Evolutionary conservation across 2,113 vertebrate genomes (phyloP), one percentile per base, ranked within the genome.

Genomic region (Lutjanus erythropterus): DNA sequence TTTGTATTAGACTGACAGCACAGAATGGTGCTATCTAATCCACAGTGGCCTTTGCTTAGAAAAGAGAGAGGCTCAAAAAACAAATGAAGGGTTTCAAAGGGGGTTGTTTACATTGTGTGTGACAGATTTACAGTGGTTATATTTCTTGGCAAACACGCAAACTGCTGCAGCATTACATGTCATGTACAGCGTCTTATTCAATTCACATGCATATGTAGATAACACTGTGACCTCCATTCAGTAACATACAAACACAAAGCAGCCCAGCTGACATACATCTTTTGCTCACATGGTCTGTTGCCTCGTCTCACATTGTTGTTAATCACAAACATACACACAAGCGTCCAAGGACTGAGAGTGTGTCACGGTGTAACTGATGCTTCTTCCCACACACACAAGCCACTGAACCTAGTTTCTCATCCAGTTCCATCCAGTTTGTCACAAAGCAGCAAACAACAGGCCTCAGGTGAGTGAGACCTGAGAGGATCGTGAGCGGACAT

Each of bases 381-480:
- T 66, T 18, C 47, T 25, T 14, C 66, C 8, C 33, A 80, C 47
- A 49, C 64, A 68, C 19, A 75, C n/a, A 71, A 80, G 52, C 49
- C 65, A 19, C 59, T 46, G 61, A 59, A 81, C 60, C 80, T 47
- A 60, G 29, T 78, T 76, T 81, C 42, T 64, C n/a, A 79, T 76
- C 85, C 65, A 73, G 75, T 80, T 72, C 31, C 0, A 84, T 72
- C 88, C 75, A 68, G 91, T 88, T 75, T 46, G 70, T 71, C 70
- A 52, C 64, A 73, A 33, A 82, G 79, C 71, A 25, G 59, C 41
- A n/a, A 31, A 29, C 66, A 10, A 53, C 35, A 2, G 55, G 60
- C 70, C 72, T 78, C 80, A 83, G 86, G 81, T 81, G 80, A 86
- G 71, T 29, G 81, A 74, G 74, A 82, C 84, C 46, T 65, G 77